These are phyloP conservation scores for Copsychus sechellarum DNA, from an alignment of 2,113 vertebrate species.

Conservation along the genomic window DNA sequence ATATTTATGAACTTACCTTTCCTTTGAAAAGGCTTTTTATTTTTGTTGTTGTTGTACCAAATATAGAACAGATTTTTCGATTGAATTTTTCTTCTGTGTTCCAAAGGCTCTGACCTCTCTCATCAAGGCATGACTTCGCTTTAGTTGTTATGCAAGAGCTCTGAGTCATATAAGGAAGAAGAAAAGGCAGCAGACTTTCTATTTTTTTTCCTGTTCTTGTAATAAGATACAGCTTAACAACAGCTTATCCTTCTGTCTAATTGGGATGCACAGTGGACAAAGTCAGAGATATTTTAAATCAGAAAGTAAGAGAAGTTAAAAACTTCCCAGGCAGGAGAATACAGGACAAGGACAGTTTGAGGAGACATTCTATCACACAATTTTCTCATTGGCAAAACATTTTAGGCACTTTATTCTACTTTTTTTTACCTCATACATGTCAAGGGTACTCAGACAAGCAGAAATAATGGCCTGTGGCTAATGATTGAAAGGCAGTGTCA, in stretches of 20 bases:
- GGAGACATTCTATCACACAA: conserved; percentile 20
- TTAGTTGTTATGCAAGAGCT: neutral
- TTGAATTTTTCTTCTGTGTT: neutral
- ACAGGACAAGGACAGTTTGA: conserved; percentile 12
- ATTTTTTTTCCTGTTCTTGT: neutral
- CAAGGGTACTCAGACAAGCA: conserved; percentile 56
- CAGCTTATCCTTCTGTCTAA: neutral
- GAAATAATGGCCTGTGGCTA: conserved; percentile 51
- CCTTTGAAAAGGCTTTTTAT: neutral
- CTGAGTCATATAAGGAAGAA: neutral
- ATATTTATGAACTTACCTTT: conserved; percentile 14
- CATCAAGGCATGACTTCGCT: neutral
- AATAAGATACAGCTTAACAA: neutral
- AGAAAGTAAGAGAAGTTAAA: neutral
- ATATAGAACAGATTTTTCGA: neutral
- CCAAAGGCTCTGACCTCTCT: neutral
- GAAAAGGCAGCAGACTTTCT: neutral
- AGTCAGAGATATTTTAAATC: neutral
- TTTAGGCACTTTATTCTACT: neutral
- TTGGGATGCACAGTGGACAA: neutral
- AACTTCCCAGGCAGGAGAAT: conserved; percentile 1
- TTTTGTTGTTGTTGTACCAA: neutral
- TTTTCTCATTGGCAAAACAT: conserved; percentile 27
- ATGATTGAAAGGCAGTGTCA: conserved; percentile 47
- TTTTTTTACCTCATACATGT: neutral